phyloP scores from a whole-genome alignment of 53 echinoderm and acorn worm genomes.

The Actinopyga echinites region DNA sequence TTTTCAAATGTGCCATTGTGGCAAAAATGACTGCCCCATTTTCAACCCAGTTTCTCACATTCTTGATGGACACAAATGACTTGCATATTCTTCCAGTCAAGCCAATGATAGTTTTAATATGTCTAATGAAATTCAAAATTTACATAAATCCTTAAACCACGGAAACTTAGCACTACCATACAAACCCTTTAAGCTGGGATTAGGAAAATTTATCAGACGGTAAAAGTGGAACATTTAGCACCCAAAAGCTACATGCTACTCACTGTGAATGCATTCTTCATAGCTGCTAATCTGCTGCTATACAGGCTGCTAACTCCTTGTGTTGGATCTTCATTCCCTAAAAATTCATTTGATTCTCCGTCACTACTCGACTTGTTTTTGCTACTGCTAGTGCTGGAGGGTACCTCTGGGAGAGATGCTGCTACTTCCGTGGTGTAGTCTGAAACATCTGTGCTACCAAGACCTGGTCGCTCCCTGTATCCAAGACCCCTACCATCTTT shows the following conservation, averaged over 20 bases:
- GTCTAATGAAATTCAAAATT: too few relatives aligned
- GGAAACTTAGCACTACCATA: too few relatives aligned
- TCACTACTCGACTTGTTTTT: background rate
- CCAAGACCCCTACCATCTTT: conserved; percentile 78
- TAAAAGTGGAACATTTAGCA: too few relatives aligned
- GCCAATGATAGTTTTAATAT: too few relatives aligned
- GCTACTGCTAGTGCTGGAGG: conserved; percentile 16
- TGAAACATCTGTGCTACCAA: conserved; percentile 50
- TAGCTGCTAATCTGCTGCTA: conserved; percentile 69
- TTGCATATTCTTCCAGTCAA: too few relatives aligned
- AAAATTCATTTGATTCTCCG: conserved; percentile 9
- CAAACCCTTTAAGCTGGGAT: too few relatives aligned
- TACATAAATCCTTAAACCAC: too few relatives aligned
- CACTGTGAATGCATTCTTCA: conserved; percentile 88
- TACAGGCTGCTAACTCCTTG: conserved; percentile 64
- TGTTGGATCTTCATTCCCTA: conserved; percentile 44
- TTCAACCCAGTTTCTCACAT: too few relatives aligned
- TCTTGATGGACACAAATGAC: too few relatives aligned
- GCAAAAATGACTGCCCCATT: too few relatives aligned
- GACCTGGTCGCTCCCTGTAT: conserved; percentile 82
- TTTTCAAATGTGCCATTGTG: too few relatives aligned
- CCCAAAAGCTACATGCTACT: conserved; percentile 11
- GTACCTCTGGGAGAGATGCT: conserved; percentile 19
- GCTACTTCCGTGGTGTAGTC: conserved; percentile 49
- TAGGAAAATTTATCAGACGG: too few relatives aligned